Evolutionary conservation across 2,113 vertebrate genomes (phyloP).

Genomic region (Syngnathoides biaculeatus): DNA sequence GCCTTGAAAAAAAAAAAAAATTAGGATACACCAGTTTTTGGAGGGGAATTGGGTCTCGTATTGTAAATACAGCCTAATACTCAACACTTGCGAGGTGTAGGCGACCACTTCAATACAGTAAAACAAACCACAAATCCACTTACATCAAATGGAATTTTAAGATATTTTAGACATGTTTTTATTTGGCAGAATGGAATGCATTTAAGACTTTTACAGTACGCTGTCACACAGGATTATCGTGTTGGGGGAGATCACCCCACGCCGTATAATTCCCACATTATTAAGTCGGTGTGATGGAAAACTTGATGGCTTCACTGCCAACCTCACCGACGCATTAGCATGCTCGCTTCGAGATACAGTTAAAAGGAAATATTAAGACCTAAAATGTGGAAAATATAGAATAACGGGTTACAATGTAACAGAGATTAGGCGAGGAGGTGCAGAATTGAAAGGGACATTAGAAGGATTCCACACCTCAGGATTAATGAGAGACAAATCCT

Average conservation of each 20-base stretch:
- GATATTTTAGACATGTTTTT: not conserved
- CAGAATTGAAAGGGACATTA: not conserved
- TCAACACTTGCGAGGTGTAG: not conserved
- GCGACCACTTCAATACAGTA: not conserved
- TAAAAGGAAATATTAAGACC: not conserved
- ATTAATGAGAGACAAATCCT: constrained; percentile 55
- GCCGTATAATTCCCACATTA: not conserved
- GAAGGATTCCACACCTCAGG: constrained; percentile 19
- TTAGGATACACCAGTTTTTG: too few relatives aligned
- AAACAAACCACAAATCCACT: not conserved
- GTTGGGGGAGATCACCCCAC: not conserved
- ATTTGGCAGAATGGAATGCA: not conserved
- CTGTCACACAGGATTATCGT: not conserved
- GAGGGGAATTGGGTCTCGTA: not conserved
- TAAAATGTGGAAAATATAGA: not conserved
- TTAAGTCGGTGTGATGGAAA: not conserved
- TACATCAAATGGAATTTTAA: not conserved
- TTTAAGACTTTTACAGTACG: not conserved
- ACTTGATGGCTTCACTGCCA: not conserved
- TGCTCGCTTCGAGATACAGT: not conserved
- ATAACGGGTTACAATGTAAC: not conserved
- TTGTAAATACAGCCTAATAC: not conserved
- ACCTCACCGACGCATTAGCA: not conserved
- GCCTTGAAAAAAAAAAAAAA: too few relatives aligned
- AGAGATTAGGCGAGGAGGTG: not conserved